These are phyloP conservation scores for Pelagia noctiluca DNA, from an alignment of 30 jellyfish, hydroid and myxozoan genomes.

Conservation along the genomic window DNA sequence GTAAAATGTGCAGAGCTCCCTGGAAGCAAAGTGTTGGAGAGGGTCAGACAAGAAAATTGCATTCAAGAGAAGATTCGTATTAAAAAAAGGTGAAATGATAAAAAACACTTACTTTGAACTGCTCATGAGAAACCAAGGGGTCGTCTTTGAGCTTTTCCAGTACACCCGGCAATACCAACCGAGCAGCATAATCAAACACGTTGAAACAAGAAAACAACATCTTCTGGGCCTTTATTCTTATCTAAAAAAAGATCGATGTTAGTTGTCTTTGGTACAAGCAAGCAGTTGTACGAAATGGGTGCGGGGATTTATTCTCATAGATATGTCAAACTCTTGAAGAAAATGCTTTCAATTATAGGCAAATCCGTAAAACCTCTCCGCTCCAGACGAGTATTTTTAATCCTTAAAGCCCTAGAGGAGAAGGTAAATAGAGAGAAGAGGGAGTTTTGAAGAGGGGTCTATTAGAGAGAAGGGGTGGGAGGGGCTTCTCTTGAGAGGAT, in stretches of 20 bases:
- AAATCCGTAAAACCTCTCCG: no score
- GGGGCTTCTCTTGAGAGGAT: no score
- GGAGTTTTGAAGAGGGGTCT: no score
- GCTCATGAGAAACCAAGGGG: constrained; percentile 87
- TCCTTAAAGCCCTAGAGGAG: no score
- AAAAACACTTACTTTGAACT: constrained; percentile 63
- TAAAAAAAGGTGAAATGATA: not conserved
- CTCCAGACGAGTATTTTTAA: no score
- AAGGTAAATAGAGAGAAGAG: no score
- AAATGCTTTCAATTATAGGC: no score
- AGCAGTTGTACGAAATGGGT: no score
- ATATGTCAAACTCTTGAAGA: no score
- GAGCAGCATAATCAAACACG: constrained; percentile 81
- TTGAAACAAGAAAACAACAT: constrained; percentile 72
- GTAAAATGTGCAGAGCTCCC: constrained; percentile 91
- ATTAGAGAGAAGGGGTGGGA: no score
- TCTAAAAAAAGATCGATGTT: constrained; percentile 41
- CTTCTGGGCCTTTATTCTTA: constrained; percentile 92
- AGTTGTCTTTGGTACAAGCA: no score
- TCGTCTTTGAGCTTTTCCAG: constrained; percentile 81
- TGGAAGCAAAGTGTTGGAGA: constrained; percentile 10
- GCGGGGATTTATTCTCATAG: no score
- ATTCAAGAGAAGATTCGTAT: not conserved
- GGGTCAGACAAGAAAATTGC: not conserved
- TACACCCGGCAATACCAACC: constrained; percentile 80